Evolutionary conservation across 2,797 vertebrate species (phyloP), one percentile per base, ranked within the genome.

Genomic region (Cossypha heuglini): DNA sequence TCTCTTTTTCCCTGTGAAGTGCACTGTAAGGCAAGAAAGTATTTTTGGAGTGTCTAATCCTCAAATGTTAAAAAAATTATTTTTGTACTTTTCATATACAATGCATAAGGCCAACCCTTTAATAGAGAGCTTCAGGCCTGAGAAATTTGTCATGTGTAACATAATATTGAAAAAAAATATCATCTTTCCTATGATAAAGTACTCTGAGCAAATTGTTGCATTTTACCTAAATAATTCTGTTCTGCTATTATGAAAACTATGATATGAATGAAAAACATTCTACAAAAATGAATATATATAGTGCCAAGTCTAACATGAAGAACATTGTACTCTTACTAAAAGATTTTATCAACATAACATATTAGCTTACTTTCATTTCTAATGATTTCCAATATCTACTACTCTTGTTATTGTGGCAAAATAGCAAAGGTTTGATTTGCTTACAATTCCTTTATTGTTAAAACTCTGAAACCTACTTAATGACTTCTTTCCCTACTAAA

Each of bases 221-320:
- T 94, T 89, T 94, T 88, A 91, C 49, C 93, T 95, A 90, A 88
- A 84, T 95, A 96, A 95, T 89, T 95, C 91, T 96, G 46, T 87
- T 95, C 58, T 93, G n/a, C 61, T 94, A 29, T 92, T 97, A 81
- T 29, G 40, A 82, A 83, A 87, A 92, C 45, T 88, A 29, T 48
- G 22, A 81, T 91, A 40, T 3, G 31, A 74, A 40, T 82, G 54
- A 75, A 97, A 96, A 97, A 74, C 51, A 42, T 82, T 54, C 35
- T 95, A 58, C 2, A 74, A 92, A 91, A 96, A 72, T 76, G n/a
- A 89, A 55, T 46, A 19, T 58, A 28, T 75, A 15, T 49, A 69
- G 11, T 76, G 75, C 31, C 33, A 67, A 88, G 42, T 82, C 48
- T 92, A 80, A 84, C 21, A 58, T 33, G 33, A 86, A 64, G 51